These are phyloP conservation scores for Tetrao urogallus DNA, from an alignment of 2,113 vertebrate genomes.

Conservation along the genomic window DNA sequence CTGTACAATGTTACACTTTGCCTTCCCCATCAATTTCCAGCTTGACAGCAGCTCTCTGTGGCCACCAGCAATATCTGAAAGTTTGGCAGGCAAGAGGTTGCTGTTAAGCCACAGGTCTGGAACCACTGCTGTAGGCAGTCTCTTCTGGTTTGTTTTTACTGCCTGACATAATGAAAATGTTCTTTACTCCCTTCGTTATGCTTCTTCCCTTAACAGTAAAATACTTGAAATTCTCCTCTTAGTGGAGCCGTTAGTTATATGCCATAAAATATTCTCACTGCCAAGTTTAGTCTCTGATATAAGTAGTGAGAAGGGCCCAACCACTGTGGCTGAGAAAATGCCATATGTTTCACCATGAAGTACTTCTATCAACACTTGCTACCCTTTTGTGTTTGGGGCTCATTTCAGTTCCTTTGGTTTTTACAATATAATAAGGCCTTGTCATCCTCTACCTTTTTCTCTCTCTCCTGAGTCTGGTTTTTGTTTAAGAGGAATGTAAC, in stretches of 20 bases:
- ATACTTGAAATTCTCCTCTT: conserved; percentile 1
- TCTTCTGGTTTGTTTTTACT: conserved; percentile 44
- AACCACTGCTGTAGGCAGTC: not conserved
- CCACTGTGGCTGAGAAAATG: not conserved
- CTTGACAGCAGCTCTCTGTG: conserved; percentile 1
- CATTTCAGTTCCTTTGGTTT: not conserved
- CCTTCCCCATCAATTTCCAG: not conserved
- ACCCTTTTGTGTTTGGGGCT: not conserved
- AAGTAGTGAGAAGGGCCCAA: not conserved
- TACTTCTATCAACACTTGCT: not conserved
- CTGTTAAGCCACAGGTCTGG: conserved; percentile 34
- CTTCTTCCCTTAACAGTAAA: conserved; percentile 26
- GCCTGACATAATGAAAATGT: conserved; percentile 33
- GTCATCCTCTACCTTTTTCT: not conserved
- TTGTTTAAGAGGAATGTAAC: not conserved
- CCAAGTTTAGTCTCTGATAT: not conserved
- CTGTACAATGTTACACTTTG: not conserved
- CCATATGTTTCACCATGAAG: not conserved
- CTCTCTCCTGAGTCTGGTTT: not conserved
- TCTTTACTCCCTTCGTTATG: not conserved
- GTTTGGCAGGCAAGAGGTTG: conserved; percentile 9
- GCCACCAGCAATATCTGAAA: not conserved
- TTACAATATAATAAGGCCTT: not conserved
- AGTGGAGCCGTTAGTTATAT: not conserved
- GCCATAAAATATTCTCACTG: not conserved